Base-by-base conservation (phyloP, 2,888 invertebrate genomes). In the Anarsia innoxiella region DNA sequence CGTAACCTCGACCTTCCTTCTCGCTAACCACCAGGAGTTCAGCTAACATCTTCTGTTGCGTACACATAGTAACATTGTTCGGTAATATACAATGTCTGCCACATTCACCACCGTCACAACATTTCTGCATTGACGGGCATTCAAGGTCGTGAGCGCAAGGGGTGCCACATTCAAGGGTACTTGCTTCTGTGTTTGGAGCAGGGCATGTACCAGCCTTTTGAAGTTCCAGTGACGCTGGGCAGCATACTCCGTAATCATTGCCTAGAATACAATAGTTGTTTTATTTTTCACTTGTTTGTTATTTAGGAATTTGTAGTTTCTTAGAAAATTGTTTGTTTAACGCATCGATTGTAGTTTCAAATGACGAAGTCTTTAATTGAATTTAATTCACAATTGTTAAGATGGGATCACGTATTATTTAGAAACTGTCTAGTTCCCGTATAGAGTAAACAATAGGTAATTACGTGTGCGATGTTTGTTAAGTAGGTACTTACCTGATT, bases 181-280 rank as follows among this genome's bases (percentile, higher is more conserved):
- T 59, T 10, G 78, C 67, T 1, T 19, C 19, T 19, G 19, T 19
- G 19, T 79, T 66, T 14, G 77, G 71, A 0, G 74, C 75, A 0
- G 94, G 94, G 60, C 95, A 95, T 1, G 89, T 87, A 1, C 94
- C 94, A 0, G 93, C 90, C 64, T 94, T 93, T 54, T 92, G 88
- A 34, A 93, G 88, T 54, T 90, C 89, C 41, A 93, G 60, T 0
- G 91, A 91, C 2, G 91, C 91, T 30, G 94, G 93, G 57, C 94
- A 95, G 62, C 95, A 95, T 9, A 95, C 94, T 0, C 95, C 95
- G 58, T 95, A 95, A 60, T 95, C 95, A 59, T 93, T 92, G 47
- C 91, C 91, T 84, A 67, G 3, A 42, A 19, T 26, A 25, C n/a
- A n/a, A n/a, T n/a, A n/a, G n/a, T n/a, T n/a, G n/a, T n/a, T n/a